phyloP scores from a whole-genome alignment of 1,140 invertebrate genomes.

The Steinernema feltiae region DNA sequence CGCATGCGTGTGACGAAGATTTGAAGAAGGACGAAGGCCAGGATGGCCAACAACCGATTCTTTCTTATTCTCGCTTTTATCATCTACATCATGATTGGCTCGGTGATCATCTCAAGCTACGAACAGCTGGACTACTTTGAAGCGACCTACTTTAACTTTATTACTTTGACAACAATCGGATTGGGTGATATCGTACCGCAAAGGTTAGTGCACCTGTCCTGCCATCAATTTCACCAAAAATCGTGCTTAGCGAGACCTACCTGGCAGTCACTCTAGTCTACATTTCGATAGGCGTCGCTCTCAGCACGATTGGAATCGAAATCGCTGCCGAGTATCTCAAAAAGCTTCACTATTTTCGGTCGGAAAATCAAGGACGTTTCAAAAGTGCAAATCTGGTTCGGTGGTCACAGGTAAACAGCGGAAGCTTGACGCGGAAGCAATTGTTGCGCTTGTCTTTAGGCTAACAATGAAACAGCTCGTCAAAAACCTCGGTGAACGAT shows the following conservation, averaged over 20 bases:
- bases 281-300: constrained; percentile 52
- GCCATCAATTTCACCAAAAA: constrained; percentile 13
- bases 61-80: constrained; percentile 33
- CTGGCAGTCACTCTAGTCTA: constrained; percentile 52
- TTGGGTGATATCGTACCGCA: constrained; percentile 36
- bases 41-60: too few species aligned
- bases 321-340: constrained; percentile 56
- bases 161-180: constrained; percentile 39
- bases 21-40: too few species aligned
- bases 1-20: too few species aligned
- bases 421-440: background rate
- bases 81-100: constrained; percentile 32
- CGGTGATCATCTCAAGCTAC: constrained; percentile 29
- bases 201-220: constrained; percentile 18
- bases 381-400: constrained; percentile 55
- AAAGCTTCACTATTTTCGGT: constrained; percentile 56
- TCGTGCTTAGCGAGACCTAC: constrained; percentile 38
- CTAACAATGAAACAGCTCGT: constrained; percentile 55
- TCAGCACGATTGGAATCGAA: constrained; percentile 57
- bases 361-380: constrained; percentile 57
- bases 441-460: constrained; percentile 27
- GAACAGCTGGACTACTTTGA: constrained; percentile 28
- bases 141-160: constrained; percentile 39
- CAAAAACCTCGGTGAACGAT: constrained; percentile 55
- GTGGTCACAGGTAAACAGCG: constrained; percentile 44